Evolutionary conservation across 2,113 vertebrate genomes (phyloP).

Genomic region (Anas platyrhynchos): DNA sequence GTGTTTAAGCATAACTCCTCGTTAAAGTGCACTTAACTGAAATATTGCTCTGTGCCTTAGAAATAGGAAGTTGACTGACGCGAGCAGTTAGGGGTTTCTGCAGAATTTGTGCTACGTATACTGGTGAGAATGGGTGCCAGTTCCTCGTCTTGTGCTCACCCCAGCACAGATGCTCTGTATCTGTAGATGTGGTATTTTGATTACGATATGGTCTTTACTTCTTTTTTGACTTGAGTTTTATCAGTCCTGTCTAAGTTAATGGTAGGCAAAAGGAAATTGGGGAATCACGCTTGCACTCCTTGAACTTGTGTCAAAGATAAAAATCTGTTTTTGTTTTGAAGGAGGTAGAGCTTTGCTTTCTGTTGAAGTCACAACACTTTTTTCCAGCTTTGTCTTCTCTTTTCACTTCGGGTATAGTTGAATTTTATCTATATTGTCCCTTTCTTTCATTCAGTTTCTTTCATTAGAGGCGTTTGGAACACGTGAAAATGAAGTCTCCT

Average conservation of each 20-base stretch:
- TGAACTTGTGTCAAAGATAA: not conserved
- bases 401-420: not conserved
- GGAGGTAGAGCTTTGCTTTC: not conserved
- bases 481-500: not conserved
- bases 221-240: not conserved
- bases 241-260: not conserved
- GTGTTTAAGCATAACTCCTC: not conserved
- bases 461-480: not conserved
- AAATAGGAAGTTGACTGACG: not conserved
- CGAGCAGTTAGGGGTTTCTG: not conserved
- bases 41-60: not conserved
- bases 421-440: not conserved
- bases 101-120: rapidly evolving
- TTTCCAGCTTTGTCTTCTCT: not conserved
- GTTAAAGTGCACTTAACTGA: not conserved
- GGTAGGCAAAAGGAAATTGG: not conserved
- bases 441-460: not conserved
- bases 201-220: not conserved
- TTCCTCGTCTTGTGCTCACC: not conserved
- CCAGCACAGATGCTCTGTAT: not conserved
- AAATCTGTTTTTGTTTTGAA: not conserved
- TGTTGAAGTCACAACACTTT: not conserved
- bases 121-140: not conserved
- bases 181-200: not conserved
- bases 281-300: not conserved